phyloP scores from a whole-genome alignment of 2,888 invertebrate species.

The Eugnorisma glareosa region DNA sequence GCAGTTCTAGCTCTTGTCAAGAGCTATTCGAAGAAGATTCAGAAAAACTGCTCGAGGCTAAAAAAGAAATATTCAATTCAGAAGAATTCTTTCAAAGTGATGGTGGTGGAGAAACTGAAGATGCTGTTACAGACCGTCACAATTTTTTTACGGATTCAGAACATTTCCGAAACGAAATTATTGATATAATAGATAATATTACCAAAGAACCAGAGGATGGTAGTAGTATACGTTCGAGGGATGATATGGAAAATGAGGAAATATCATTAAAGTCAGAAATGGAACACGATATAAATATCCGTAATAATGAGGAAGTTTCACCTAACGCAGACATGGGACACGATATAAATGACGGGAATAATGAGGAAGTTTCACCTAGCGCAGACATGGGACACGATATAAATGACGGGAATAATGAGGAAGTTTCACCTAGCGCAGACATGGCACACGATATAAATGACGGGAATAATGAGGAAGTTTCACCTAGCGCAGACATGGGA shows the following conservation, averaged over 20 bases:
- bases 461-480: not conserved
- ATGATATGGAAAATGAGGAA: constrained; percentile 9
- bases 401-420: constrained; percentile 4
- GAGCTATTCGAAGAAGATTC: constrained; percentile 16
- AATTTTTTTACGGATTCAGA: constrained; percentile 26
- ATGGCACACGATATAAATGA: not conserved
- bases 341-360: not conserved
- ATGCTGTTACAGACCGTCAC: not conserved
- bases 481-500: not conserved
- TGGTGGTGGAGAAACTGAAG: not conserved
- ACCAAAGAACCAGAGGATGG: constrained; percentile 14
- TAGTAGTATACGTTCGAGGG: not conserved
- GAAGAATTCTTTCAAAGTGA: not conserved
- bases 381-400: too few relatives aligned
- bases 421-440: not conserved
- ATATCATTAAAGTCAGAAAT: not conserved
- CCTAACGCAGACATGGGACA: not conserved
- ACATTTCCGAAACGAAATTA: constrained; percentile 63
- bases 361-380: not conserved
- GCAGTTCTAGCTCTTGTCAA: constrained; percentile 1
- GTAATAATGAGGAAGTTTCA: not conserved
- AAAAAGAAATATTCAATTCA: constrained; percentile 5
- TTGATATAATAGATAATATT: constrained; percentile 50
- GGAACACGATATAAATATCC: not conserved
- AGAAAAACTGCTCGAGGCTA: constrained; percentile 1